These are phyloP conservation scores for Eospalax fontanierii DNA, from an alignment of 2,797 vertebrate genomes.

Conservation along the genomic window DNA sequence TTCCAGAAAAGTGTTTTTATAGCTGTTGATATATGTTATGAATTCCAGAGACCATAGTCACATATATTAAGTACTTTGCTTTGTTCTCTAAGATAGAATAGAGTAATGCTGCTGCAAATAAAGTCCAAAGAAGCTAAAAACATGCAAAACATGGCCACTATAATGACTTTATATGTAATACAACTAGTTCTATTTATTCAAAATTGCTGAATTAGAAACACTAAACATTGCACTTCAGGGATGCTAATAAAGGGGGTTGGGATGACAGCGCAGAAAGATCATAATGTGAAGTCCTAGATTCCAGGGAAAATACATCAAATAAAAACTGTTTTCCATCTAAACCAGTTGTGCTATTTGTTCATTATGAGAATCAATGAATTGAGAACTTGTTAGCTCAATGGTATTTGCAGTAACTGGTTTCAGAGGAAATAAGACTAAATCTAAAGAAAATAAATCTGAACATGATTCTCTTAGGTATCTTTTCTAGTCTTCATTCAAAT, in stretches of 20 bases:
- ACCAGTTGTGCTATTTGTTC: constrained; percentile 71
- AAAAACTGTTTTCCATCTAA: constrained; percentile 79
- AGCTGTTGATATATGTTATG: constrained; percentile 80
- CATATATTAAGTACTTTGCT: constrained; percentile 64
- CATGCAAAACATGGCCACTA: constrained; percentile 81
- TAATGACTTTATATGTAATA: constrained; percentile 76
- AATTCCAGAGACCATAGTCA: constrained; percentile 78
- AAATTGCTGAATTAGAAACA: constrained; percentile 82
- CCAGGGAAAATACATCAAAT: constrained; percentile 66
- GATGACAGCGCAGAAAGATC: constrained; percentile 59
- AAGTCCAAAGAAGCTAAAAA: constrained; percentile 77
- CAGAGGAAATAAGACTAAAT: constrained; percentile 39
- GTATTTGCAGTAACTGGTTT: constrained; percentile 40
- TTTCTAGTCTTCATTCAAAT: background rate
- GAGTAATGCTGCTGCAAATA: background rate
- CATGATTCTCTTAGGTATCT: background rate
- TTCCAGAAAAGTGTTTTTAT: constrained; percentile 87
- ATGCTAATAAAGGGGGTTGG: constrained; percentile 28
- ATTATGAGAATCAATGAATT: constrained; percentile 66
- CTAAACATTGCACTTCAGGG: constrained; percentile 63
- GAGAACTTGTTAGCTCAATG: constrained; percentile 73
- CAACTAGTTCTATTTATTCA: constrained; percentile 81
- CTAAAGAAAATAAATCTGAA: constrained; percentile 58
- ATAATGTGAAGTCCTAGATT: constrained; percentile 63
- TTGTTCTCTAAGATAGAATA: constrained; percentile 68